phyloP scores from a whole-genome alignment of 2,797 vertebrate species.

The Eulemur mongoz region DNA sequence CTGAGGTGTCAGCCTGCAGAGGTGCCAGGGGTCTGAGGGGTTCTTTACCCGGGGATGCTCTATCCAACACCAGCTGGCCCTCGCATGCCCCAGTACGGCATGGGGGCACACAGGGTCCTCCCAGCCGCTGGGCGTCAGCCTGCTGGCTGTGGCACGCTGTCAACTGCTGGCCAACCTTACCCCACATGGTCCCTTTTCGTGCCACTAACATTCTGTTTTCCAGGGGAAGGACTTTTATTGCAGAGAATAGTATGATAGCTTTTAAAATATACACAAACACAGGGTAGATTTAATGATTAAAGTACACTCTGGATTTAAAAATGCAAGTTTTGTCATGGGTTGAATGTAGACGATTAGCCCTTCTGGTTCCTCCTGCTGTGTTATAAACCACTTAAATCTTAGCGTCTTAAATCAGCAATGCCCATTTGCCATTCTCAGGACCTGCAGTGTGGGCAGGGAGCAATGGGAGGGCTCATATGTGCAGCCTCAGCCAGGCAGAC shows the following conservation, averaged over 20 bases:
- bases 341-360: neutral
- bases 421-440: neutral
- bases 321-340: neutral
- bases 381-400: neutral
- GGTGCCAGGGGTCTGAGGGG: neutral
- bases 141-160: neutral
- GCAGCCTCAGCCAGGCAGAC: neutral
- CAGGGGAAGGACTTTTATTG: neutral
- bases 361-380: neutral
- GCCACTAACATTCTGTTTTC: neutral
- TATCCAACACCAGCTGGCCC: neutral
- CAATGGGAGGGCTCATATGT: neutral
- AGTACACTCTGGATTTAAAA: neutral
- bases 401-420: neutral
- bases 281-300: neutral
- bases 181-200: neutral
- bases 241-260: neutral
- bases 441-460: neutral
- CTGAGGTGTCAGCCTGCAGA: neutral
- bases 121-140: neutral
- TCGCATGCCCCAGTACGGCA: accelerated
- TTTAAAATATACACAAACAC: neutral
- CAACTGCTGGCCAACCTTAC: neutral
- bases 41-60: neutral
- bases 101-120: too few relatives aligned